Base-by-base conservation (phyloP, 2,113 vertebrate species). In the Ammodytes marinus region DNA sequence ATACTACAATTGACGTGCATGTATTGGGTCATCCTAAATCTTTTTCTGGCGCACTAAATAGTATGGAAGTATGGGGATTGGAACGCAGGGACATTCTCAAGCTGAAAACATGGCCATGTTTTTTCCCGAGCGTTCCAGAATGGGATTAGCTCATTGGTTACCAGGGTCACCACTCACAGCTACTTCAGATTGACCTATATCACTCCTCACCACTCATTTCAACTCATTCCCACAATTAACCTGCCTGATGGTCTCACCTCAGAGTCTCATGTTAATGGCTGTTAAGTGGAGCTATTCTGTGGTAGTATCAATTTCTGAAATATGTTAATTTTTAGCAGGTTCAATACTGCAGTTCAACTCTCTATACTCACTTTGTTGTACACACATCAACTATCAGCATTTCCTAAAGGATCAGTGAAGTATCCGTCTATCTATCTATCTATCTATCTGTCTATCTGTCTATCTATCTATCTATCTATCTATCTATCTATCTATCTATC, bases 91-190 rank as follows among this genome's bases (percentile, higher is more conserved):
- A 72, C 58, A 10, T 81, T 85, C 67, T 70, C 77, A 57, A 15
- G 81, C 27, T 46, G 64, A 77, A 46, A 67, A 61, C 66, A 74
- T 59, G 57, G 65, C 59, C 52, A 54, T n/a, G 54, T 65, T 65
- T n/a, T 49, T 65, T 65, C 79, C 83, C 79, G 69, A 75, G 64
- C 2, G 6, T 76, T 75, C 80, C 75, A 61, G 53, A 70, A 82
- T 80, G 86, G 66, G 27, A 78, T 40, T 59, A 87, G 74, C 88
- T 84, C 82, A 83, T 46, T 78, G 64, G 69, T 80, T 59, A 86
- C 69, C 69, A 71, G 61, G 68, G 65, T 88, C 66, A 68, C 43
- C 78, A 71, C 77, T 85, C 61, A 39, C 77, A 79, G 73, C 74
- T 63, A 81, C 84, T 85, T 72, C 65, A 46, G 66, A 53, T 61